Conservation (phyloP, 2,888 invertebrate genomes). For the Caenorhabditis virilis region DNA sequence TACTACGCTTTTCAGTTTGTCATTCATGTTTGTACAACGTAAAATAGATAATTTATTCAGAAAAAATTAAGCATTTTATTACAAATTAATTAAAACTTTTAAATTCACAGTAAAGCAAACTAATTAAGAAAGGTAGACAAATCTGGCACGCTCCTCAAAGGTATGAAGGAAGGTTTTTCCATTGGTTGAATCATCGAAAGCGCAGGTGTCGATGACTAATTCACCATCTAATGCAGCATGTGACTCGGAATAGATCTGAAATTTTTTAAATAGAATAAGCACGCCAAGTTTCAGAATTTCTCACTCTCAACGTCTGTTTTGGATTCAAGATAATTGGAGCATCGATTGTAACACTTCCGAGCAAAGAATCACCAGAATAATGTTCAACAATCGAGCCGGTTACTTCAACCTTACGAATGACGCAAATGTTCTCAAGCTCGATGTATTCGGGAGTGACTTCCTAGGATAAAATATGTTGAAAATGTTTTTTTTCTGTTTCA, state of each 20-base stretch:
- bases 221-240: slow-evolving; percentile 7
- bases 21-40: too few species aligned
- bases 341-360: slow-evolving; percentile 23
- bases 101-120: background rate
- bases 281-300: background rate
- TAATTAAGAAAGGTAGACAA: slow-evolving; percentile 15
- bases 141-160: slow-evolving; percentile 31
- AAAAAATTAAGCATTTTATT: too few species aligned
- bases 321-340: slow-evolving; percentile 25
- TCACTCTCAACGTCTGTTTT: slow-evolving; percentile 28
- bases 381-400: slow-evolving; percentile 29
- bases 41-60: too few species aligned
- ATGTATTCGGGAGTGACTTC: slow-evolving; percentile 25
- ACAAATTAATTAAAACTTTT: too few species aligned
- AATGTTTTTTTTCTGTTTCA: slow-evolving; percentile 1
- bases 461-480: slow-evolving; percentile 17
- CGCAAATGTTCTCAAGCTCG: slow-evolving; percentile 38
- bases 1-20: too few species aligned
- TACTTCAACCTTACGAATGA: slow-evolving; percentile 26
- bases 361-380: slow-evolving; percentile 6
- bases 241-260: slow-evolving; percentile 13
- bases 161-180: background rate
- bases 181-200: slow-evolving; percentile 17
- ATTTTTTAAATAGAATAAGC: background rate
- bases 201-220: slow-evolving; percentile 20